Base-by-base conservation (phyloP, 2,113 vertebrate species). In the Phalacrocorax aristotelis region DNA sequence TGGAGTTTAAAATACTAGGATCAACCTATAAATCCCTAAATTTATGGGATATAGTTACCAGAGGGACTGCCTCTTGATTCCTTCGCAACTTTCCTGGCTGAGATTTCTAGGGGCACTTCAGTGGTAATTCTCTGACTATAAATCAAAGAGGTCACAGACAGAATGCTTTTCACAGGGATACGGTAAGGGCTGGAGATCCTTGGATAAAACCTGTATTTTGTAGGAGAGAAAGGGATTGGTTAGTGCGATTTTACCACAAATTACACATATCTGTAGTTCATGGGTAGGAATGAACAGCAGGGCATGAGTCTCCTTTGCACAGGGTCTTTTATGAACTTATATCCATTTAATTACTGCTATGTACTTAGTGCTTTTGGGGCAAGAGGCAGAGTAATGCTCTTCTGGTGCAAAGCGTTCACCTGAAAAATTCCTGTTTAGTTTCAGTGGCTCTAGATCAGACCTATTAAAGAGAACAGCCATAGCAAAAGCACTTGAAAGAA, bases 1-100 rank as follows among this genome's bases (percentile, higher is more conserved):
- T 74, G 27, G 71, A 86, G 30, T 93, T 96, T 86, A 90, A 96
- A 96, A 96, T 81, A 51, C 68, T 66, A 62, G 79, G 79, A 95
- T 96, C 71, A 96, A 44, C 60, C 27, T 70, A 64, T 71, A 93
- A 93, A 95, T 80, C 90, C 80, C 55, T 71, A 88, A 65, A 93
- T 95, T 92, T 96, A 94, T 83, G 44, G 15, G 42, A 64, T 94
- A 48, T 81, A 26, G 54, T 70, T 95, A 93, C 38, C 32, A 86
- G 22, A 93, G 29, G 76, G 42, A 75, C 44, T 90, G 58, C 13
- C 15, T 85, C 40, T 80, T 94, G 44, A 94, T 88, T 83, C 66
- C n/a, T 88, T 93, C 12, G 4, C 80, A 79, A 22, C 30, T 66
- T 40, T 91, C 49, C 81, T 90, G 90, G 29, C 7, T 80, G 83